Percentiles rank a stretch among this genome's conserved stretches.
These are phyloP conservation scores for Chymomyza caudatula DNA, from an alignment of 2,888 invertebrate species.

Conservation along the genomic window DNA sequence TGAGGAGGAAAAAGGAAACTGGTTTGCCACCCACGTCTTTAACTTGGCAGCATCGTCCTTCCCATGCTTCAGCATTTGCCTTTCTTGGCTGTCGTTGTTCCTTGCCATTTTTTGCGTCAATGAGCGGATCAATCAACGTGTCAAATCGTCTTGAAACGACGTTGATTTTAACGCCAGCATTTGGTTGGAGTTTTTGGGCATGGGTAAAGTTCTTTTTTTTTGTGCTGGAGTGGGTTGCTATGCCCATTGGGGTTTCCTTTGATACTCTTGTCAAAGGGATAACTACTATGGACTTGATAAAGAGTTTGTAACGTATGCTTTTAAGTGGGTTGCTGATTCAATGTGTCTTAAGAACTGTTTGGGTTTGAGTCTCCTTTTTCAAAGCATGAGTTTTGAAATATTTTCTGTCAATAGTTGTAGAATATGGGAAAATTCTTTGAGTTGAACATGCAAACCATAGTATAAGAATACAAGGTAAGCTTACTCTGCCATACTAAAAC, in stretches of 20 bases:
- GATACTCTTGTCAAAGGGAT: neutral
- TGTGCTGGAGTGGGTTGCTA: neutral
- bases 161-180: slow-evolving; percentile 51
- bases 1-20: neutral
- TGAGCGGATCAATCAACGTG: slow-evolving; percentile 72
- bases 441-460: too few relatives aligned
- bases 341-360: too few relatives aligned
- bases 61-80: neutral
- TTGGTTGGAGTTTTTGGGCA: neutral
- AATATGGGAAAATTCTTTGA: too few relatives aligned
- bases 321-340: neutral
- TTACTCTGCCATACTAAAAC: too few relatives aligned
- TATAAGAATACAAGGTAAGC: too few relatives aligned
- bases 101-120: slow-evolving; percentile 65
- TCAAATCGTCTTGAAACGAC: slow-evolving; percentile 68
- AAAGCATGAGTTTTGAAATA: too few relatives aligned
- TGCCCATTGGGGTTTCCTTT: slow-evolving; percentile 15
- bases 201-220: neutral
- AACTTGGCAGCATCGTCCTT: slow-evolving; percentile 21
- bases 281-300: neutral
- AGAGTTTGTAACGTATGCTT: neutral
- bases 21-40: slow-evolving; percentile 43
- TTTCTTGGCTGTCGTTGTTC: slow-evolving; percentile 27
- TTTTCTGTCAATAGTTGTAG: too few relatives aligned
- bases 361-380: too few relatives aligned